A percentile compares a stretch with the other conserved stretches of the same genome.
Evolutionary conservation across 64 coral and sea anemone species (phyloP).

Genomic region (Stichodactyla helianthus): DNA sequence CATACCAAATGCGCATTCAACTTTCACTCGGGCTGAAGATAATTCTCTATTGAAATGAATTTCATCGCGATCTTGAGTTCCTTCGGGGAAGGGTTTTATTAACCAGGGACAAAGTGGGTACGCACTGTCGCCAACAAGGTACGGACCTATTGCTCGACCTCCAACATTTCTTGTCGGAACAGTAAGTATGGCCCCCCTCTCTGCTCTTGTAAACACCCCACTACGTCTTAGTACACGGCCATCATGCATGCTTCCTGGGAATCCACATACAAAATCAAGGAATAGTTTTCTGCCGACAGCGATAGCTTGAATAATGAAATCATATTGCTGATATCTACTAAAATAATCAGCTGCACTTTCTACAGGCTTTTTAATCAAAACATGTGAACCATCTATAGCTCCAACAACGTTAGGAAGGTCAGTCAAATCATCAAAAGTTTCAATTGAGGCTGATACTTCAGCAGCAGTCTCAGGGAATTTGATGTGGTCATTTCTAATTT

Average conservation of each 20-base stretch:
- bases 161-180: constrained; percentile 15
- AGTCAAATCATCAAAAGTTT: too few species aligned
- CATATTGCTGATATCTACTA: constrained; percentile 18
- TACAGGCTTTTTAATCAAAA: constrained; percentile 35
- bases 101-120: constrained; percentile 42
- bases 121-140: constrained; percentile 43
- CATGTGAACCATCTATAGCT: constrained; percentile 36
- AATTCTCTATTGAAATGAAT: constrained; percentile 45
- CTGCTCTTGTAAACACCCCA: background rate
- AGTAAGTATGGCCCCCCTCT: constrained; percentile 1
- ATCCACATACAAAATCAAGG: constrained; percentile 31
- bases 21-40: constrained; percentile 33
- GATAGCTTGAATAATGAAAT: constrained; percentile 37
- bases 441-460: too few species aligned
- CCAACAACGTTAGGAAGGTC: constrained; percentile 33
- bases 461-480: too few species aligned
- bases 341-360: constrained; percentile 35
- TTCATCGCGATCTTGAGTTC: constrained; percentile 25
- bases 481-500: too few species aligned
- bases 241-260: constrained; percentile 48
- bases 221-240: constrained; percentile 37
- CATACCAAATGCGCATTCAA: constrained; percentile 58
- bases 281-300: constrained; percentile 17
- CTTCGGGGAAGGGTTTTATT: constrained; percentile 50
- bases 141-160: constrained; percentile 19